Conservation (phyloP, 1,140 invertebrate genomes). For the Drosophila nigrodunni region DNA sequence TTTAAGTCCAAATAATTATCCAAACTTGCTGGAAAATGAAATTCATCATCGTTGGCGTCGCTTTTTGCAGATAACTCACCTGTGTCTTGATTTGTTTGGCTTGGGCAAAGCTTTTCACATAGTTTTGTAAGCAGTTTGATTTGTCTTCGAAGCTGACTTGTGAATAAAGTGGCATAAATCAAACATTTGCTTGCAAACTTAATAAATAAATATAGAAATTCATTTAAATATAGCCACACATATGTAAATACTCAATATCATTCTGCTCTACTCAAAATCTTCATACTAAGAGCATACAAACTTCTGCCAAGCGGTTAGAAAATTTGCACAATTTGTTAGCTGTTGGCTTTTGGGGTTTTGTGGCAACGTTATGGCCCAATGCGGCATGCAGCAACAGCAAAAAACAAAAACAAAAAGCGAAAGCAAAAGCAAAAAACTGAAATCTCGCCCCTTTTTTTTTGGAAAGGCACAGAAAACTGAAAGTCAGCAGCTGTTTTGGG, state of each 20-base stretch:
- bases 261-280: too few species aligned
- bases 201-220: neutral
- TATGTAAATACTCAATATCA: neutral
- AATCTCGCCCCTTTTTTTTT: constrained; percentile 1
- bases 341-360: neutral
- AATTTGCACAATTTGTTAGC: neutral
- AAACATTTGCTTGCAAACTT: too few species aligned
- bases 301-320: too few species aligned
- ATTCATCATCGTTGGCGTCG: neutral
- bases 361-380: neutral
- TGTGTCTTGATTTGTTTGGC: neutral
- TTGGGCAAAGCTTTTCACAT: neutral
- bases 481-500: constrained; percentile 10
- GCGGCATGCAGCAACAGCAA: constrained; percentile 2
- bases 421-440: constrained; percentile 1
- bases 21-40: neutral
- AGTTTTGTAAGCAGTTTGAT: neutral
- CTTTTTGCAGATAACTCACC: neutral
- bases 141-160: neutral
- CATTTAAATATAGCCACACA: neutral
- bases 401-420: neutral
- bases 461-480: constrained; percentile 21
- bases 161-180: neutral
- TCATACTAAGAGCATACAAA: neutral
- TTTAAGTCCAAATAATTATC: constrained; percentile 11